Evolutionary conservation across 2,113 vertebrate species (phyloP), one percentile per base, ranked within the genome.

Genomic region (Terrapene triunguis): DNA sequence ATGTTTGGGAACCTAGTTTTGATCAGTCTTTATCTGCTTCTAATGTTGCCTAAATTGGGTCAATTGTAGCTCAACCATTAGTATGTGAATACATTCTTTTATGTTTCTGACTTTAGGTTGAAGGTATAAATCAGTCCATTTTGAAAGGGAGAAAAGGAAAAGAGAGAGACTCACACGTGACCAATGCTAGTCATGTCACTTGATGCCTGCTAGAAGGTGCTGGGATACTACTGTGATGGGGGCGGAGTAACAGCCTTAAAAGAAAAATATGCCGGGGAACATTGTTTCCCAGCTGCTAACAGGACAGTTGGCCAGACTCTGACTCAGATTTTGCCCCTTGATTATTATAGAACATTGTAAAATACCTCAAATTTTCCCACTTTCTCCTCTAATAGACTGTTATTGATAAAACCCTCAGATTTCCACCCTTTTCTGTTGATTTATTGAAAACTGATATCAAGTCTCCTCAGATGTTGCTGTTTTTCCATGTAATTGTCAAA

Each of bases 171-270:
- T 76, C 21, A 42, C 32, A n/a, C 2, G 32, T 65, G 62, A 65
- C 38, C 19, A 42, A 12, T 74, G 72, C 38, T 74, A 12, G 19
- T 44, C 6, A 42, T 74, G 10, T 25, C 38, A 42, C n/a, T 74
- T 24, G 22, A 24, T 42, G n/a, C 22, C 72, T 42, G 1, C n/a
- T 74, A 74, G 38, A 44, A 38, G 21, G 21, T 24, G 2, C 0
- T 3, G 14, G 54, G 32, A 65, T 65, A 3, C 38, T 74, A 42
- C 38, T 47, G 78, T 82, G 88, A 0, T 42, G 25, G 84, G 27
- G 4, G 10, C 1, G 29, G 80, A 14, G 3, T 84, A 80, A 62
- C 27, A 88, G 6, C 3, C 35, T 84, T 8, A 11, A 25, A 47
- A 84, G 79, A 32, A 80, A 17, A 88, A 42, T 79, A 53, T 50